These are phyloP conservation scores for Xiphorhynchus erythropygius DNA, from an alignment of 2,797 vertebrate genomes.

Conservation along the genomic window DNA sequence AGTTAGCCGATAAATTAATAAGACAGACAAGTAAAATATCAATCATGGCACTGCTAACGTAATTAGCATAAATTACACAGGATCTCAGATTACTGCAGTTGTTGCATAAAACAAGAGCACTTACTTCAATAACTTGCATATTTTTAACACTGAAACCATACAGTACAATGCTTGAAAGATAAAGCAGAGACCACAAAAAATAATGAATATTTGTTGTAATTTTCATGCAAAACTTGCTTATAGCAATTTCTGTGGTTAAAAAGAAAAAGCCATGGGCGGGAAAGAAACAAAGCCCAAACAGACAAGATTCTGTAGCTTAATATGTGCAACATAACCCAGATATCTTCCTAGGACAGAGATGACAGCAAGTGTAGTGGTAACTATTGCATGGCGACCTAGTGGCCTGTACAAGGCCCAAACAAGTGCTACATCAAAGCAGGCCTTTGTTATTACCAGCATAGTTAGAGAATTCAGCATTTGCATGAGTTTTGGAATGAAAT, in stretches of 20 bases:
- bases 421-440: neutral
- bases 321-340: neutral
- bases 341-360: neutral
- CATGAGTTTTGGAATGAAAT: neutral
- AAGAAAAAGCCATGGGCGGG: neutral
- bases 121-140: neutral
- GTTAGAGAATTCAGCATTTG: neutral
- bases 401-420: neutral
- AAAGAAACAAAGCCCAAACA: neutral
- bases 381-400: neutral
- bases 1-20: slow-evolving; percentile 59
- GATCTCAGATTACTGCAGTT: slow-evolving; percentile 5
- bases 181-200: neutral
- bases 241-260: neutral
- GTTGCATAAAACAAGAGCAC: slow-evolving; percentile 9
- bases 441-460: neutral
- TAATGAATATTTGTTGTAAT: neutral
- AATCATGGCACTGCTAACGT: slow-evolving; percentile 18
- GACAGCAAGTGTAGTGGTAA: neutral
- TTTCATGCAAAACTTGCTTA: neutral
- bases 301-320: neutral
- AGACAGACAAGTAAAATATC: slow-evolving; percentile 52
- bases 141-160: neutral
- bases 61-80: slow-evolving; percentile 52
- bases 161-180: neutral